Conservation (phyloP, 2,797 vertebrate species). For the Distichodus sexfasciatus region DNA sequence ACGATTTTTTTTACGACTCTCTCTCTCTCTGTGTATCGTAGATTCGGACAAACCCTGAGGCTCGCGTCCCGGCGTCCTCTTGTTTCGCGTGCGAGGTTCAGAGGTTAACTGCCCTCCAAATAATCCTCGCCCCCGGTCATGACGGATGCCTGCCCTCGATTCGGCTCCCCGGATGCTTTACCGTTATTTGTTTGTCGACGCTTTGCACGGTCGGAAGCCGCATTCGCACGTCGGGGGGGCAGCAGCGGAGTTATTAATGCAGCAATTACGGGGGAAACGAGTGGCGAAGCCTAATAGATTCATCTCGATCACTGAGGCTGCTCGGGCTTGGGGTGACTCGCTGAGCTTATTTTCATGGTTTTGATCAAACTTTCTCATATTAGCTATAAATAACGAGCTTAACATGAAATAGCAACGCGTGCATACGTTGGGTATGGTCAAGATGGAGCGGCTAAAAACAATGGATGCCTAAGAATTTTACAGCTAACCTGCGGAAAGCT, state of each 20-base stretch:
- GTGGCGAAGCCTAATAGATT: slow-evolving; percentile 46
- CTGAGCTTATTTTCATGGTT: too few relatives aligned
- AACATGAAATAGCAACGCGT: too few relatives aligned
- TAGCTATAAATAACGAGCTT: too few relatives aligned
- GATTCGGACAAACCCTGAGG: slow-evolving; percentile 27
- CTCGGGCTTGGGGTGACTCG: too few relatives aligned
- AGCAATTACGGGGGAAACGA: slow-evolving; percentile 48
- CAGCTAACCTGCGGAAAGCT: slow-evolving; percentile 16
- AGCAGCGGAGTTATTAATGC: slow-evolving; percentile 47
- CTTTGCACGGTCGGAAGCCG: slow-evolving; percentile 43
- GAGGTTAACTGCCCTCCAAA: slow-evolving; percentile 37
- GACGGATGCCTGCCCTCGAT: slow-evolving; percentile 16
- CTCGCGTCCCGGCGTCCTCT: slow-evolving; percentile 14
- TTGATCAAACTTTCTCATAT: too few relatives aligned
- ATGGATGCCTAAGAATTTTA: too few relatives aligned
- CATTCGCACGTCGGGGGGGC: slow-evolving; percentile 43
- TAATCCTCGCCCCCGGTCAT: slow-evolving; percentile 32
- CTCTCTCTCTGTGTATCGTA: slow-evolving; percentile 24
- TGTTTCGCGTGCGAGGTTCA: slow-evolving; percentile 27
- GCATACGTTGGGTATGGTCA: too few relatives aligned
- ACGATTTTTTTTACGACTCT: slow-evolving; percentile 21
- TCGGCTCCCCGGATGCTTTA: slow-evolving; percentile 42
- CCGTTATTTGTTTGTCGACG: slow-evolving; percentile 52
- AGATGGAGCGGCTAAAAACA: too few relatives aligned
- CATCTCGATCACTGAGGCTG: slow-evolving; percentile 32